Evolutionary conservation across 2,888 invertebrate species (phyloP).

Genomic region (Meloe dianella): DNA sequence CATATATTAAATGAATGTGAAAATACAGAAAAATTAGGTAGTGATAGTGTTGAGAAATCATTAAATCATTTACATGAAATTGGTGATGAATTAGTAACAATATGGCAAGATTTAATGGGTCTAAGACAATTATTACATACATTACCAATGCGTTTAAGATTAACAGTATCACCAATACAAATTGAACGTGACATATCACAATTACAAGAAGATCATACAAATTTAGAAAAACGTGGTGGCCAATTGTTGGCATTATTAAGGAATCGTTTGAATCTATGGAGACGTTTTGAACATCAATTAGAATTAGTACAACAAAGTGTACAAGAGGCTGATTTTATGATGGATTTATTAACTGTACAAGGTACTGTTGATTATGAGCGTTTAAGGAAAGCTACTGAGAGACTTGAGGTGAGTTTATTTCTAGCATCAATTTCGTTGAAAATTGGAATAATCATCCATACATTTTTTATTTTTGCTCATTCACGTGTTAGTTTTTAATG

Average conservation of each 20-base stretch:
- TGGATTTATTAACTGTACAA: constrained; percentile 82
- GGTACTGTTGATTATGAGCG: constrained; percentile 85
- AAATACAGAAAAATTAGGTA: constrained; percentile 73
- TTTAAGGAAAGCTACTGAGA: constrained; percentile 80
- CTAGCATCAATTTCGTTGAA: no score
- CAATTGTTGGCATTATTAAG: constrained; percentile 71
- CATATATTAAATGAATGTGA: constrained; percentile 76
- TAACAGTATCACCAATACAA: constrained; percentile 73
- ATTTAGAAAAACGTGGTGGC: constrained; percentile 73
- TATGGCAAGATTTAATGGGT: constrained; percentile 81
- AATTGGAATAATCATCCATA: no score
- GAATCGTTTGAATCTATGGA: constrained; percentile 74
- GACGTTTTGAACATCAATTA: constrained; percentile 77
- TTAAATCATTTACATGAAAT: constrained; percentile 75
- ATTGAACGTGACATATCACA: constrained; percentile 79
- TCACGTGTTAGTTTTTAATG: constrained; percentile 1
- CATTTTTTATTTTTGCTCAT: not conserved
- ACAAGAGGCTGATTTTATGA: constrained; percentile 86
- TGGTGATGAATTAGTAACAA: constrained; percentile 70
- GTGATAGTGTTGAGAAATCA: constrained; percentile 79
- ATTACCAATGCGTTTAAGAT: constrained; percentile 74
- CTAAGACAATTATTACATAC: constrained; percentile 79
- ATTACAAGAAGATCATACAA: constrained; percentile 75
- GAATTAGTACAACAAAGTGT: constrained; percentile 83
- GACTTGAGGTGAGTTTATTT: constrained; percentile 74